Evolutionary conservation across 2,113 vertebrate species (phyloP).

Genomic region (Hippocampus zosterae): DNA sequence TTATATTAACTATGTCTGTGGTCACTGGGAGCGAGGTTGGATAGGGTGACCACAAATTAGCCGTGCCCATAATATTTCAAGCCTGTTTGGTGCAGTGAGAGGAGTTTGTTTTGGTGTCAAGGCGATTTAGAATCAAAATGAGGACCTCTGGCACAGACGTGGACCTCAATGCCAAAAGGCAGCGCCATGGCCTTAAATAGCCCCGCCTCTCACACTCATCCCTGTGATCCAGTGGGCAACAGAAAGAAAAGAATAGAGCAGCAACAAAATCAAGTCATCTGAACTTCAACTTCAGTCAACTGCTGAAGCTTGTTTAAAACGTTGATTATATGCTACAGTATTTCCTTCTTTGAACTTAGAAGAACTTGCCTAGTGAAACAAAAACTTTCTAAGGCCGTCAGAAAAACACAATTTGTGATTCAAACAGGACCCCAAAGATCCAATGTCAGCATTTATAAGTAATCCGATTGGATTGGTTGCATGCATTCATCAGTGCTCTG

Average conservation of each 20-base stretch:
- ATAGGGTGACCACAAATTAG: slow-evolving; percentile 69
- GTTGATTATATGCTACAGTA: not conserved
- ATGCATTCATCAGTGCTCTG: no score
- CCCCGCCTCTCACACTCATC: slow-evolving; percentile 17
- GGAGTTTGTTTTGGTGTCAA: slow-evolving; percentile 78
- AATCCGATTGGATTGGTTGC: no score
- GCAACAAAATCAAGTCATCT: not conserved
- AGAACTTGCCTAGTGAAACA: no score
- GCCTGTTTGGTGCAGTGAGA: slow-evolving; percentile 59
- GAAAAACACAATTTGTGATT: no score
- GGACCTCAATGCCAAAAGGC: slow-evolving; percentile 61
- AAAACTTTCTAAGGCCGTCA: no score
- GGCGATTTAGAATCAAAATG: slow-evolving; percentile 71
- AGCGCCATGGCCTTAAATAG: slow-evolving; percentile 51
- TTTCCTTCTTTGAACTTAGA: no score
- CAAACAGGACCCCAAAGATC: no score
- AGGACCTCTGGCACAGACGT: slow-evolving; percentile 66
- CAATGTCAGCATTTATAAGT: no score
- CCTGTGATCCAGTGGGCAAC: not conserved
- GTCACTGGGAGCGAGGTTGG: slow-evolving; percentile 32
- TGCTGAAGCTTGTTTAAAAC: not conserved
- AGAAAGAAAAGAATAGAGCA: not conserved
- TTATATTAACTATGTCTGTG: slow-evolving; percentile 40
- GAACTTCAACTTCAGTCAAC: not conserved
- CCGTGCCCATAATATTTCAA: slow-evolving; percentile 59